Evolutionary conservation across 2,113 vertebrate genomes (phyloP), one percentile per base, ranked within the genome.

Genomic region (Leucoraja erinaceus): DNA sequence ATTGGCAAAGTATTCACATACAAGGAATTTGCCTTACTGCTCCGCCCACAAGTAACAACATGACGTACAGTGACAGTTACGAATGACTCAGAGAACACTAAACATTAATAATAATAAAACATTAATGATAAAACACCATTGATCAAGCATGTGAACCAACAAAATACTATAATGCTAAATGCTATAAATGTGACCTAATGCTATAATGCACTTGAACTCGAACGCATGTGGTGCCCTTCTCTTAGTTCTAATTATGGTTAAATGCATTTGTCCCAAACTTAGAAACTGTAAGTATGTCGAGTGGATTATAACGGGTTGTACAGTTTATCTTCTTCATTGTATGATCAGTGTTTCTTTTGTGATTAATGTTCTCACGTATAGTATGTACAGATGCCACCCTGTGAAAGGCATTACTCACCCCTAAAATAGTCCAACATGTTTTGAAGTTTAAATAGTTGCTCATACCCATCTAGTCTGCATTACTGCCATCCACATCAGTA

Each of bases 401-500:
- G 54, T 61, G 81, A 86, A 86, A 61, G 81, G 61, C 56, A 12
- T 61, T 86, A 16, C 54, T n/a, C 56, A 86, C 11, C 9, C 25
- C 25, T 61, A 2, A 86, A 86, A 86, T 86, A 84, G 47, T 81
- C 16, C 78, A 59, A 79, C 33, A 81, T 59, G 81, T 86, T 86
- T 61, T 86, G 81, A 86, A 61, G n/a, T 61, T 4, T 28, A 68
- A 25, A 59, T 86, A 5, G 81, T 61, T 11, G 11, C 25, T 59
- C 61, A 86, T n/a, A 4, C 81, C 56, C 28, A 25, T 86, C 59
- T 11, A 59, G 59, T n/a, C 14, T 83, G 59, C 56, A 84, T 59
- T 56, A 28, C 54, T 84, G 81, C 54, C 54, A 84, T 61, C 56
- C 56, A 54, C 22, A 11, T 56, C 81, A 16, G 25, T 61, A 59